A percentile compares a stretch with the other conserved stretches of the same genome.
Conservation (phyloP, 2,797 vertebrate genomes). For the Dallia pectoralis region DNA sequence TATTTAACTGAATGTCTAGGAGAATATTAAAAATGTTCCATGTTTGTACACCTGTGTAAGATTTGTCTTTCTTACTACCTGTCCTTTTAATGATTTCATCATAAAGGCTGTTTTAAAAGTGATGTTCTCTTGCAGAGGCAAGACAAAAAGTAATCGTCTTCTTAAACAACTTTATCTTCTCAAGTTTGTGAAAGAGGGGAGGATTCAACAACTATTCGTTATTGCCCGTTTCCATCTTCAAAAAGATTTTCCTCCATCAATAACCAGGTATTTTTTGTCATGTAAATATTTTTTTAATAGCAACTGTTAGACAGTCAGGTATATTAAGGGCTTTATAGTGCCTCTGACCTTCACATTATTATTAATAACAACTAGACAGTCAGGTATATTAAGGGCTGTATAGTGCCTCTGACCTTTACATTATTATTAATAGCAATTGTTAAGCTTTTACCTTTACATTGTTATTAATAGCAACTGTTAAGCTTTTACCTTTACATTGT, state of each 20-base stretch:
- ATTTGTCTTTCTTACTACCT: background rate
- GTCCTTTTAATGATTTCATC: background rate
- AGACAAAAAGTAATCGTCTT: conserved; percentile 56
- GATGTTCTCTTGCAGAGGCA: conserved; percentile 47
- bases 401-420: too few relatives aligned
- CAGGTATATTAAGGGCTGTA: background rate
- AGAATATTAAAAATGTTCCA: too few relatives aligned
- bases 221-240: too few relatives aligned
- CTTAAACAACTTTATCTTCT: conserved; percentile 25
- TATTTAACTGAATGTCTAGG: too few relatives aligned
- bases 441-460: conserved; percentile 1
- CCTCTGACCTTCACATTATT: too few relatives aligned
- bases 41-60: too few relatives aligned
- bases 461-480: too few relatives aligned
- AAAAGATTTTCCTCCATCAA: too few relatives aligned
- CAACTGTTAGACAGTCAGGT: conserved; percentile 31
- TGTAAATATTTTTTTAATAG: conserved; percentile 1
- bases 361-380: conserved; percentile 23
- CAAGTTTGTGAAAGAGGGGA: background rate
- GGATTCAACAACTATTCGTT: too few relatives aligned
- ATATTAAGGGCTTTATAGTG: too few relatives aligned
- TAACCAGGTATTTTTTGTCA: background rate
- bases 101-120: conserved; percentile 39
- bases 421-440: conserved; percentile 6
- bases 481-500: too few relatives aligned